A percentile compares a stretch with the other conserved stretches of the same genome.
Conservation (phyloP, 1,140 invertebrate species). For the Macrotrachela quadricornifera region DNA sequence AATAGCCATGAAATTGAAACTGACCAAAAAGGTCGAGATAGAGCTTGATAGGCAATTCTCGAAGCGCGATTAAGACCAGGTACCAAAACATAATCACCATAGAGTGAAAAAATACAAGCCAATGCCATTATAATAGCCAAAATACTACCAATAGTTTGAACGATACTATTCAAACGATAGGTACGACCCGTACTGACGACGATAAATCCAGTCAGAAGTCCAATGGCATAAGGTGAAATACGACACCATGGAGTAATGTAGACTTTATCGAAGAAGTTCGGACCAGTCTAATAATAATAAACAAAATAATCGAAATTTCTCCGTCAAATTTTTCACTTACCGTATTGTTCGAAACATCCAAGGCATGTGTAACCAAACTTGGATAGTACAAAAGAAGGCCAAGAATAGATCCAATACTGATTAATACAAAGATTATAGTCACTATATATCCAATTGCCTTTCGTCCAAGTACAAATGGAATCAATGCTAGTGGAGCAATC, state of each 20-base stretch:
- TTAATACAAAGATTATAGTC: no score
- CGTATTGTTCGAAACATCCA: no score
- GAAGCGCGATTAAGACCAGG: background rate
- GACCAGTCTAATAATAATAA: no score
- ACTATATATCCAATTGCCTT: background rate
- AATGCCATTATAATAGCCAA: background rate
- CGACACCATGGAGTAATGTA: slow-evolving; percentile 46
- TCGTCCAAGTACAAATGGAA: slow-evolving; percentile 8
- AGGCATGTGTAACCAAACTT: no score
- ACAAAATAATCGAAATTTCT: no score
- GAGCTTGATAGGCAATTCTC: background rate
- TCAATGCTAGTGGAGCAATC: slow-evolving; percentile 39
- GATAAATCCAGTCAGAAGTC: slow-evolving; percentile 30
- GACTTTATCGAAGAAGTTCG: slow-evolving; percentile 38
- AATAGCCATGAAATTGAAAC: no score
- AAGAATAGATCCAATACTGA: no score
- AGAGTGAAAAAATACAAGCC: background rate
- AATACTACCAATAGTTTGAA: background rate
- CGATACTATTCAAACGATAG: no score
- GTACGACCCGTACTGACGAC: no score
- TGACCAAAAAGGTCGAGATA: no score
- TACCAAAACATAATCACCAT: background rate
- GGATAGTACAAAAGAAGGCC: no score
- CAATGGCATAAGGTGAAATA: slow-evolving; percentile 33
- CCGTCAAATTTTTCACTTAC: no score